These are phyloP conservation scores for Meiosimyza decipiens DNA, from an alignment of 2,888 invertebrate species.

Conservation along the genomic window DNA sequence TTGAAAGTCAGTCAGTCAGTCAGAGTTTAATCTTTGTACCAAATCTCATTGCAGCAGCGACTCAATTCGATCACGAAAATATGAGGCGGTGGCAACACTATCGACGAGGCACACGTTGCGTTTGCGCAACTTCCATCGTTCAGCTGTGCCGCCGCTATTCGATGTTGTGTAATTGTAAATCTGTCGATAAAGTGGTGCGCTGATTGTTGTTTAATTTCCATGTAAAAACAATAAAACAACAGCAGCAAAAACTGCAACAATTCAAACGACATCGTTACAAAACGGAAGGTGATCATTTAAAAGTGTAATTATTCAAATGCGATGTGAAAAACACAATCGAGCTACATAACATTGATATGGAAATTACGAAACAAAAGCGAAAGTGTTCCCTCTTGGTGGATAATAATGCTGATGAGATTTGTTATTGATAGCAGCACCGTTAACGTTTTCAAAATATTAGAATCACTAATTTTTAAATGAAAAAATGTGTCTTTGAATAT, in stretches of 20 bases:
- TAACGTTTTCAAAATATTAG: too few relatives aligned
- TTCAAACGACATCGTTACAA: slow-evolving; percentile 3
- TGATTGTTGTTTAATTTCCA: background rate
- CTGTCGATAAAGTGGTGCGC: slow-evolving; percentile 14
- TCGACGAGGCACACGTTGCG: background rate
- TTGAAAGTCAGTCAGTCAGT: background rate
- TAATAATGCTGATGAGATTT: too few relatives aligned
- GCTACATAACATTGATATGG: background rate
- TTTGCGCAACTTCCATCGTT: background rate
- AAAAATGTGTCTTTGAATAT: too few relatives aligned
- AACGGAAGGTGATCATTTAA: slow-evolving; percentile 10
- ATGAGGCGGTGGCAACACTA: background rate
- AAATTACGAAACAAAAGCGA: background rate
- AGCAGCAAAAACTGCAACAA: background rate
- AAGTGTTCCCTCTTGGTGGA: too few relatives aligned
- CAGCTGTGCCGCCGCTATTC: background rate
- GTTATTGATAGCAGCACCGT: too few relatives aligned
- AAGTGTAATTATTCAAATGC: background rate
- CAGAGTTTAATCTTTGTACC: background rate
- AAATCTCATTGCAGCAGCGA: background rate
- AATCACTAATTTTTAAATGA: too few relatives aligned
- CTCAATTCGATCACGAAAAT: background rate
- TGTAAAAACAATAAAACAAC: background rate
- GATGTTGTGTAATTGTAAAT: slow-evolving; percentile 7
- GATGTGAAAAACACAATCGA: background rate